phyloP scores from a whole-genome alignment of 2,888 invertebrate genomes.

The Gasteruption jaculator region DNA sequence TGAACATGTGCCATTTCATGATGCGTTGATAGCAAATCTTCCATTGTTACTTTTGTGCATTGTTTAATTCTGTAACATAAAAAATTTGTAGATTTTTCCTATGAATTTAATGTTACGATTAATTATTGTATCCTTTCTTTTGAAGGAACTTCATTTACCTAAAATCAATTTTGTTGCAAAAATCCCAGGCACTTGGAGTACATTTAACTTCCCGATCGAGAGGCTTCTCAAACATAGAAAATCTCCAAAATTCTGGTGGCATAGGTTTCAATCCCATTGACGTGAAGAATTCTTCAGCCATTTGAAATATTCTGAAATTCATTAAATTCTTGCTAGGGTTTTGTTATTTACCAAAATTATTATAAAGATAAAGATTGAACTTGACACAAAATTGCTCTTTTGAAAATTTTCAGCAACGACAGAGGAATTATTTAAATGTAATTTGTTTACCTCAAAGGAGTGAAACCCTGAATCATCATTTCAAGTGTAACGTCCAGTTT shows the following conservation, averaged over 20 bases:
- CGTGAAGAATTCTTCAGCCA: constrained; percentile 79
- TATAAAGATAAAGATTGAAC: too few relatives aligned
- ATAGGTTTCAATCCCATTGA: constrained; percentile 76
- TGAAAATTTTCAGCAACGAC: neutral
- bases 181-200: constrained; percentile 80
- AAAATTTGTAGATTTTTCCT: constrained; percentile 14
- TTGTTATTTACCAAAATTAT: neutral
- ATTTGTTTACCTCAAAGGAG: constrained; percentile 62
- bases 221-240: constrained; percentile 75
- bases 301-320: constrained; percentile 68
- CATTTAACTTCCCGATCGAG: constrained; percentile 68
- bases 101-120: neutral
- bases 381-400: too few relatives aligned
- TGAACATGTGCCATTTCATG: constrained; percentile 83
- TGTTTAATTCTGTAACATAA: constrained; percentile 66
- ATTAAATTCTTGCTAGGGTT: constrained; percentile 15
- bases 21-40: constrained; percentile 72
- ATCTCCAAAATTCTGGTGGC: constrained; percentile 80
- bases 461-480: constrained; percentile 71
- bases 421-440: neutral
- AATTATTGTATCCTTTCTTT: too few relatives aligned
- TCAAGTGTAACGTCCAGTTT: constrained; percentile 73
- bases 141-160: too few relatives aligned
- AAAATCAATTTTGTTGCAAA: constrained; percentile 78
- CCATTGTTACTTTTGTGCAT: constrained; percentile 75